phyloP scores from a whole-genome alignment of 2,113 vertebrate species.

The Cebidichthys violaceus region DNA sequence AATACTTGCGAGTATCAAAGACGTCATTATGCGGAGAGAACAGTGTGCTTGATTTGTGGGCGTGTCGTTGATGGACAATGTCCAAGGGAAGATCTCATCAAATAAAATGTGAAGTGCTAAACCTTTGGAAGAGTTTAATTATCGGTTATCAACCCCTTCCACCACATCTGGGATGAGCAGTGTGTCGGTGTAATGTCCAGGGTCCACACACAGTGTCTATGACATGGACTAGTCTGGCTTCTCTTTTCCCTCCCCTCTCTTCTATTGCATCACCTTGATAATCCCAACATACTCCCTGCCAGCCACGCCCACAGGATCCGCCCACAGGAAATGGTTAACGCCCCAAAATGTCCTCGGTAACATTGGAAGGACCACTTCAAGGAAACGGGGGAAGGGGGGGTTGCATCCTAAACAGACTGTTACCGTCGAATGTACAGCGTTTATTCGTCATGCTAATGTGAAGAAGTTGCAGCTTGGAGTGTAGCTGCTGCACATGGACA shows the following conservation, averaged over 20 bases:
- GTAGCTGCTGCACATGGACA: conserved; percentile 1
- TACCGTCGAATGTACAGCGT: neutral
- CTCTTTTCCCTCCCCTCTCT: neutral
- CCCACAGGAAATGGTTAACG: conserved; percentile 13
- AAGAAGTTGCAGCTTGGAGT: conserved; percentile 24
- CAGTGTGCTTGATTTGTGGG: neutral
- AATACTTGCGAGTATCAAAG: neutral
- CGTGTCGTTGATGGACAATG: neutral
- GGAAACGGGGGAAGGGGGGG: neutral
- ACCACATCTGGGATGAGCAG: no score
- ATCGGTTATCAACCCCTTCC: no score
- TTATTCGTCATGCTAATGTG: conserved; percentile 3
- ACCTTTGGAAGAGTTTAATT: neutral
- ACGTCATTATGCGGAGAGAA: neutral
- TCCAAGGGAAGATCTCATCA: neutral
- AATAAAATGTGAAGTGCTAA: neutral
- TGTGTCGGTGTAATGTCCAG: no score
- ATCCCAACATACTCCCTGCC: neutral
- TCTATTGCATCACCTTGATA: conserved; percentile 41
- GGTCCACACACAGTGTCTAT: no score
- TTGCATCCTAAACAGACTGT: neutral
- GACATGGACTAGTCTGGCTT: no score
- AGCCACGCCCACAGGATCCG: conserved; percentile 40
- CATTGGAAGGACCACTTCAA: conserved; percentile 15
- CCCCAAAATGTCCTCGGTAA: conserved; percentile 50